phyloP scores from a whole-genome alignment of 2,888 invertebrate genomes.

The Acleris laterana region DNA sequence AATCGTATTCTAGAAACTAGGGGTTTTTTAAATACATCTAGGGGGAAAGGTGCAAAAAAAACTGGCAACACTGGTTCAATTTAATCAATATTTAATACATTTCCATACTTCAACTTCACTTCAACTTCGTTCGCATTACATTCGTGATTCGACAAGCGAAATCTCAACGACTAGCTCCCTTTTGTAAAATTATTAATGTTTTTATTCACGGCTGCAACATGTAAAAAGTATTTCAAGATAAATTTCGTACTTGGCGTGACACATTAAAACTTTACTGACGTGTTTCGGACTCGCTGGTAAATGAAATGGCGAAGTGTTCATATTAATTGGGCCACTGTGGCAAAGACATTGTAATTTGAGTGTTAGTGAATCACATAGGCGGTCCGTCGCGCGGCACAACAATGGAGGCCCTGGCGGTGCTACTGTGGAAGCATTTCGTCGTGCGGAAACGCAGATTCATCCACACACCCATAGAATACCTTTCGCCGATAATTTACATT shows the following conservation, averaged over 20 bases:
- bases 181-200: no score
- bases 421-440: slow-evolving; percentile 30
- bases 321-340: slow-evolving; percentile 20
- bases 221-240: neutral
- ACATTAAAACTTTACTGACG: neutral
- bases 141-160: no score
- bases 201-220: neutral
- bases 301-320: slow-evolving; percentile 48
- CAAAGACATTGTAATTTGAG: slow-evolving; percentile 14
- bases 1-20: no score
- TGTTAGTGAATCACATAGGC: slow-evolving; percentile 10
- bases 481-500: slow-evolving; percentile 21
- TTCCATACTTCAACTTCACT: no score
- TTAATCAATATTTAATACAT: no score
- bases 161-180: no score
- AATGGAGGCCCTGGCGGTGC: slow-evolving; percentile 23
- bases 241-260: neutral
- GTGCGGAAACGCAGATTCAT: slow-evolving; percentile 28
- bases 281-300: neutral
- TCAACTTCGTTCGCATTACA: no score
- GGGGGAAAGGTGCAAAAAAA: no score
- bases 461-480: slow-evolving; percentile 20
- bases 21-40: no score
- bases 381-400: neutral
- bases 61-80: no score